These are phyloP conservation scores for Bombus confusus DNA, from an alignment of 1,140 invertebrate genomes.

Conservation along the genomic window DNA sequence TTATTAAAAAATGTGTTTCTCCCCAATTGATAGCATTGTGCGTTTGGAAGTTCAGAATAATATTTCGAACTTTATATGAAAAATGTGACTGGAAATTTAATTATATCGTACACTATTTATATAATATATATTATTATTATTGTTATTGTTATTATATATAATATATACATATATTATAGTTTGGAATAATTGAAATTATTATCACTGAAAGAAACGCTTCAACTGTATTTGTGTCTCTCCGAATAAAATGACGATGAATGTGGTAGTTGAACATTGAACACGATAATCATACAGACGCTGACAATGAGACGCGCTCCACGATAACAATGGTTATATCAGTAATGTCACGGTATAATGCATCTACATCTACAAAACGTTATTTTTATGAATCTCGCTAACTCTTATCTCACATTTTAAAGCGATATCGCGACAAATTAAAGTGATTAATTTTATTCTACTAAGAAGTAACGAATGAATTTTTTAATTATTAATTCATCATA, in stretches of 20 bases:
- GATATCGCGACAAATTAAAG: not conserved
- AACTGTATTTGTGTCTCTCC: not conserved
- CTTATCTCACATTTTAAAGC: not conserved
- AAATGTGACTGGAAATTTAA: not conserved
- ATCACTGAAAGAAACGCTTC: not conserved
- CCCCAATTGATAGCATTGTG: no score
- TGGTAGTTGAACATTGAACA: not conserved
- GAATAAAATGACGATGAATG: not conserved
- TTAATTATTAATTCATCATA: not conserved
- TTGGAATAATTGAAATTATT: not conserved
- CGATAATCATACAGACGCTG: not conserved
- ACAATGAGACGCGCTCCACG: not conserved
- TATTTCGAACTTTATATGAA: no score
- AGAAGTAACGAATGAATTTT: not conserved
- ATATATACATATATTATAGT: no score
- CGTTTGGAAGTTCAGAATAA: no score
- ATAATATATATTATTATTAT: no score
- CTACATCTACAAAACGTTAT: not conserved
- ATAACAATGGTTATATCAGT: not conserved
- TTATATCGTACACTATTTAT: not conserved
- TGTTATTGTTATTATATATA: no score
- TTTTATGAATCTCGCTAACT: not conserved
- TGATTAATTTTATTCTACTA: not conserved
- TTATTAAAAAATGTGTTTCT: not conserved
- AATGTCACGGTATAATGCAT: no score